Evolutionary conservation across 2,797 vertebrate species (phyloP).

Genomic region (Galaxias olidus): DNA sequence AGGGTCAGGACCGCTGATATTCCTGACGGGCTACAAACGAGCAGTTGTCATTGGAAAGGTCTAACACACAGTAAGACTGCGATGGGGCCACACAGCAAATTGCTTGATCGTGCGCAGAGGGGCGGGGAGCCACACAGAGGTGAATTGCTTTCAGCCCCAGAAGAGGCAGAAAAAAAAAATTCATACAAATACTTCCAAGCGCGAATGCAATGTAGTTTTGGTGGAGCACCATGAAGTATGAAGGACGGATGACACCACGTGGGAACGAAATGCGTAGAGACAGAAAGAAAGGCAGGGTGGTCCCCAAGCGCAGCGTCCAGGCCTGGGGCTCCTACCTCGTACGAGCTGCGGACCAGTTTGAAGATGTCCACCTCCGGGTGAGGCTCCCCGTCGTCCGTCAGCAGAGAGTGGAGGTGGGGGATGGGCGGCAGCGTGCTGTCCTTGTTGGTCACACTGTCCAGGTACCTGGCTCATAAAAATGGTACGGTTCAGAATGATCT

Average conservation of each 20-base stretch:
- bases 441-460: constrained; percentile 96
- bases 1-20: background rate
- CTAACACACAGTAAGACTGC: background rate
- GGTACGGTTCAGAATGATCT: too few relatives aligned
- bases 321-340: constrained; percentile 80
- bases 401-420: constrained; percentile 94
- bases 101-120: too few relatives aligned
- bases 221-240: background rate
- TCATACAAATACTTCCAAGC: too few relatives aligned
- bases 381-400: constrained; percentile 91
- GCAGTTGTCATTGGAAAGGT: background rate
- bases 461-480: constrained; percentile 75
- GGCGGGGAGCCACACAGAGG: too few relatives aligned
- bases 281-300: background rate
- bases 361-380: constrained; percentile 98
- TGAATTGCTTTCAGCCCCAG: too few relatives aligned
- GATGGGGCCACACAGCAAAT: background rate
- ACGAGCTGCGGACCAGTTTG: constrained; percentile 90
- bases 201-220: too few relatives aligned
- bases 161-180: too few relatives aligned
- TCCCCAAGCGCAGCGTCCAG: background rate
- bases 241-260: background rate
- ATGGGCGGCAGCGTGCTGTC: constrained; percentile 97
- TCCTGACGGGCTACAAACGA: background rate
- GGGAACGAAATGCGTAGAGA: background rate